Conservation (phyloP, 2,797 vertebrate species). For the Lagodon rhomboides region DNA sequence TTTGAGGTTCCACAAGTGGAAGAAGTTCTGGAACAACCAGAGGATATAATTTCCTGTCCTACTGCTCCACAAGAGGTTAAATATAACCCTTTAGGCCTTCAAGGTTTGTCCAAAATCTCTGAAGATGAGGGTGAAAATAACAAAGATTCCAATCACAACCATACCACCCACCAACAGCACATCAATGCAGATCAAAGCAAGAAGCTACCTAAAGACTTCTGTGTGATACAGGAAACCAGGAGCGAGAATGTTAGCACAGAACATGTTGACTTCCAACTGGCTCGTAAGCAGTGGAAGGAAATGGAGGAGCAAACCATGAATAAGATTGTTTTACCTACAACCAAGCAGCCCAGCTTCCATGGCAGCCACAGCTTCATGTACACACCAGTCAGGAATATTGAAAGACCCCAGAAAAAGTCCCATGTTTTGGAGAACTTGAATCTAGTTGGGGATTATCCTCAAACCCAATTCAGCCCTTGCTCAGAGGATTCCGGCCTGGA, state of each 20-base stretch:
- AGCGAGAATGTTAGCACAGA: constrained; percentile 88
- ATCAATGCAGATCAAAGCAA: constrained; percentile 72
- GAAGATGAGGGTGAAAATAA: constrained; percentile 84
- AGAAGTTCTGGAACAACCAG: constrained; percentile 81
- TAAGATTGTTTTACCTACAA: constrained; percentile 71
- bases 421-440: constrained; percentile 79
- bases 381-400: constrained; percentile 86
- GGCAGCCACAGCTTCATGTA: constrained; percentile 87
- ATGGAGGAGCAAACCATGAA: constrained; percentile 87
- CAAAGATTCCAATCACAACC: constrained; percentile 68
- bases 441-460: constrained; percentile 78
- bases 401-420: constrained; percentile 79
- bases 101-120: constrained; percentile 85
- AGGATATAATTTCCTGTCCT: constrained; percentile 59
- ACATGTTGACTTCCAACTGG: constrained; percentile 87
- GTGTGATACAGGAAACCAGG: constrained; percentile 88
- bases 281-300: constrained; percentile 87
- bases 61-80: constrained; percentile 77
- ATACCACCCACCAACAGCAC: constrained; percentile 44
- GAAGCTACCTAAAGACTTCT: constrained; percentile 88
- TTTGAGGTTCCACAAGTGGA: constrained; percentile 70
- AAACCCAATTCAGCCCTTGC: constrained; percentile 86
- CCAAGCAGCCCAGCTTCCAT: constrained; percentile 77
- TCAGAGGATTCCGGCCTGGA: constrained; percentile 87
- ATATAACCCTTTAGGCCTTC: constrained; percentile 77